Evolutionary conservation across 2,888 invertebrate genomes (phyloP).

Genomic region (Drosophila anomelani): DNA sequence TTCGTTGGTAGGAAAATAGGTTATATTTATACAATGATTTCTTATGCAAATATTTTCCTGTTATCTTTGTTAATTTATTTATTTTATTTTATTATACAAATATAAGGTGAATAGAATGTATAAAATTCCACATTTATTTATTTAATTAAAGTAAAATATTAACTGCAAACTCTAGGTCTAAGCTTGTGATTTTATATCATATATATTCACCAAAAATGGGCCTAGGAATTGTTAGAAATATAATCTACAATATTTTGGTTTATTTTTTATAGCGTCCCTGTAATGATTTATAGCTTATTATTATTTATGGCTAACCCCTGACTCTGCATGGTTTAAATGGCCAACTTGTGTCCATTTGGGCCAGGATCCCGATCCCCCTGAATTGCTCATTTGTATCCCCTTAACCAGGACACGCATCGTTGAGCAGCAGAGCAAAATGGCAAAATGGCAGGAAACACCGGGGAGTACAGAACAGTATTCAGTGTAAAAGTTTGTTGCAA

Average conservation of each 20-base stretch:
- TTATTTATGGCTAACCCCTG: not conserved
- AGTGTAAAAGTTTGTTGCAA: conserved; percentile 42
- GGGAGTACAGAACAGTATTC: conserved; percentile 17
- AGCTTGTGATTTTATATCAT: no score
- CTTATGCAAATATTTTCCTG: not conserved
- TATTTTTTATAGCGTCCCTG: not conserved
- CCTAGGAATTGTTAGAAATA: no score
- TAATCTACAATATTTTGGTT: no score
- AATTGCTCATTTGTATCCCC: conserved; percentile 22
- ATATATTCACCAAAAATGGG: no score
- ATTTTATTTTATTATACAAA: not conserved
- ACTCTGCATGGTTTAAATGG: conserved; percentile 23
- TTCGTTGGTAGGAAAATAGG: conserved; percentile 20
- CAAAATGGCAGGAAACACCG: conserved; percentile 13
- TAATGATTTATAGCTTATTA: not conserved
- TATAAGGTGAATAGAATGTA: not conserved
- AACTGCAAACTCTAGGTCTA: not conserved
- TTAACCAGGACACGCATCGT: conserved; percentile 44
- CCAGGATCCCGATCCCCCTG: not conserved
- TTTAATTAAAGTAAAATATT: not conserved
- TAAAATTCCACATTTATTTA: not conserved
- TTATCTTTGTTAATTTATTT: not conserved
- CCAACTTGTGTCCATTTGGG: conserved; percentile 13
- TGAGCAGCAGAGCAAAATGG: conserved; percentile 28
- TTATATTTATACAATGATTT: conserved; percentile 5